phyloP scores from a whole-genome alignment of 2,113 vertebrate species.

The Trogon melanurus region DNA sequence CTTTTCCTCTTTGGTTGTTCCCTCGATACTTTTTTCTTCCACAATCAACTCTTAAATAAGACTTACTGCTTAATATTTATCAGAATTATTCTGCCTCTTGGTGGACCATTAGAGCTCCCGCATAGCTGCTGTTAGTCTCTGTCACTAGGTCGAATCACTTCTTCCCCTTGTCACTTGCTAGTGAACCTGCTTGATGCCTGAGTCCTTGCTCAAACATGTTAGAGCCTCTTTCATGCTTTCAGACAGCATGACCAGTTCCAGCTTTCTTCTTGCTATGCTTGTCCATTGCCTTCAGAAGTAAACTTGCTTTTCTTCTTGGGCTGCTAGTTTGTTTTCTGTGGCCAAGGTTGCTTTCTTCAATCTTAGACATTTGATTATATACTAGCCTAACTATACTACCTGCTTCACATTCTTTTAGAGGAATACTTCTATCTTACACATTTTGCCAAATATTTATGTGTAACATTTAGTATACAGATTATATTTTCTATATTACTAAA shows the following conservation, averaged over 20 bases:
- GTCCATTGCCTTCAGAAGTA: not conserved
- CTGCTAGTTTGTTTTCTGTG: not conserved
- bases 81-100: not conserved
- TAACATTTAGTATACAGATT: not conserved
- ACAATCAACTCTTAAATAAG: not conserved
- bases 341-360: not conserved
- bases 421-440: not conserved
- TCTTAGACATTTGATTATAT: not conserved
- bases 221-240: not conserved
- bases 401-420: not conserved
- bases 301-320: not conserved
- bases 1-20: rapidly evolving
- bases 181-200: rapidly evolving
- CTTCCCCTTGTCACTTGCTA: not conserved
- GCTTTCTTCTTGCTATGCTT: not conserved
- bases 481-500: not conserved
- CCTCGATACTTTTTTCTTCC: not conserved
- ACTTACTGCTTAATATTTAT: not conserved
- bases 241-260: not conserved
- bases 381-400: not conserved
- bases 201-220: not conserved
- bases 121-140: not conserved
- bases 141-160: not conserved
- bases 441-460: not conserved
- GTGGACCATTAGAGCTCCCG: not conserved